Evolutionary conservation across 2,888 invertebrate genomes (phyloP).

Genomic region (Rhagophthalmus giganteus): DNA sequence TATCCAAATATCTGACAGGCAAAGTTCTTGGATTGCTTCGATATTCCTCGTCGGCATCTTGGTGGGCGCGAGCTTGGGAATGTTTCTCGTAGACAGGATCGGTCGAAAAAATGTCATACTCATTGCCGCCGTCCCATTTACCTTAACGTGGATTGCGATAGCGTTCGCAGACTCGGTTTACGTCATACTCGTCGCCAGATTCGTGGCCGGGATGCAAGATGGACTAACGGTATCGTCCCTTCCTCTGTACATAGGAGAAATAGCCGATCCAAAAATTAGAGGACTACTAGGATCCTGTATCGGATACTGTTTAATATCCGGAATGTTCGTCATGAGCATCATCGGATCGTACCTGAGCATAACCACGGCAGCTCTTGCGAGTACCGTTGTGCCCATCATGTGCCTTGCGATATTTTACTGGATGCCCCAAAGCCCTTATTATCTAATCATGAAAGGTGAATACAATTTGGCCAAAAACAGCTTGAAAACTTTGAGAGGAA

Average conservation of each 20-base stretch:
- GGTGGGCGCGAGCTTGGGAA: slow-evolving; percentile 65
- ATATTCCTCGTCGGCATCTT: slow-evolving; percentile 68
- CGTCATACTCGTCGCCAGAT: slow-evolving; percentile 58
- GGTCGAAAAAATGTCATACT: slow-evolving; percentile 68
- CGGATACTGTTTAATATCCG: slow-evolving; percentile 60
- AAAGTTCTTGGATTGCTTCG: slow-evolving; percentile 67
- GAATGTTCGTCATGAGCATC: slow-evolving; percentile 59
- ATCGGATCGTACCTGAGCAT: slow-evolving; percentile 57
- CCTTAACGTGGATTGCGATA: slow-evolving; percentile 66
- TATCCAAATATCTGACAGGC: slow-evolving; percentile 57
- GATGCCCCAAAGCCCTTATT: slow-evolving; percentile 65
- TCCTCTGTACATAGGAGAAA: slow-evolving; percentile 65
- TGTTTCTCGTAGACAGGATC: slow-evolving; percentile 64
- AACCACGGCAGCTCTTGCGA: slow-evolving; percentile 57
- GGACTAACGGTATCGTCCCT: slow-evolving; percentile 54
- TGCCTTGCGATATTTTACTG: slow-evolving; percentile 56
- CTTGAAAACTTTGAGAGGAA: slow-evolving; percentile 57
- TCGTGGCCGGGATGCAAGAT: slow-evolving; percentile 66
- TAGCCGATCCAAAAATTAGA: slow-evolving; percentile 61
- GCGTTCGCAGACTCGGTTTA: slow-evolving; percentile 62
- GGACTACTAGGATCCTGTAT: slow-evolving; percentile 63
- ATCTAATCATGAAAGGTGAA: slow-evolving; percentile 51
- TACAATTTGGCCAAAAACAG: slow-evolving; percentile 56
- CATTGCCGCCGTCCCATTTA: slow-evolving; percentile 64
- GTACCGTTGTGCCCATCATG: slow-evolving; percentile 55